Conservation (phyloP, 2,888 invertebrate genomes). For the Aphodius sticticus region DNA sequence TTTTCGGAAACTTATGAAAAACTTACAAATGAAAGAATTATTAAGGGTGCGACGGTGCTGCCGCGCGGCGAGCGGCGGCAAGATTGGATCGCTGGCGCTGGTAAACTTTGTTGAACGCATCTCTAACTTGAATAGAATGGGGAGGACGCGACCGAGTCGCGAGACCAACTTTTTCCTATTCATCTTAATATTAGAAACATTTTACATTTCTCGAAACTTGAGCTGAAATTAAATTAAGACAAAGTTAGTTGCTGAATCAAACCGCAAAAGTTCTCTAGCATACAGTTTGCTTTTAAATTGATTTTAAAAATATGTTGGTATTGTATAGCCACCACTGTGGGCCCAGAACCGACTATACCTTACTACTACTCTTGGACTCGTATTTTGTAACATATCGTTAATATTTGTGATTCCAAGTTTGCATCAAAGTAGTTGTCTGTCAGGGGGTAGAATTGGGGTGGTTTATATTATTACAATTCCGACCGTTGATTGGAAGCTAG, state of each 20-base stretch:
- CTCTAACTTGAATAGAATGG: not conserved
- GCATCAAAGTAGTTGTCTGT: not conserved
- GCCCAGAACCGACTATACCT: no score
- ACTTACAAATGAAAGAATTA: slow-evolving; percentile 4
- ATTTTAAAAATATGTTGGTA: no score
- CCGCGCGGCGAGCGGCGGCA: not conserved
- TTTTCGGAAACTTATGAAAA: not conserved
- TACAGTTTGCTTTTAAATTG: no score
- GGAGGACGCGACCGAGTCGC: not conserved
- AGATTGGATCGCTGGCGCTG: not conserved
- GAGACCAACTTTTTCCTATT: not conserved
- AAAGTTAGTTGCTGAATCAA: not conserved
- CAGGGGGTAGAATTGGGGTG: not conserved
- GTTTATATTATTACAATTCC: not conserved
- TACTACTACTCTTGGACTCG: not conserved
- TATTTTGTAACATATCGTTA: not conserved
- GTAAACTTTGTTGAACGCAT: not conserved
- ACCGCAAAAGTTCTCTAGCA: no score
- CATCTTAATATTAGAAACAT: slow-evolving; percentile 4
- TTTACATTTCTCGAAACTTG: not conserved
- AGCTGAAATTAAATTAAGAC: not conserved
- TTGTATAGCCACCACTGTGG: no score
- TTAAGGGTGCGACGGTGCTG: not conserved
- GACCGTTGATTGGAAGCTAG: slow-evolving; percentile 18
- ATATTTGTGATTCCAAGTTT: not conserved